A percentile compares a stretch with the other conserved stretches of the same genome.
These are phyloP conservation scores for Aporophyla nigra DNA, from an alignment of 2,888 invertebrate genomes.

Conservation along the genomic window DNA sequence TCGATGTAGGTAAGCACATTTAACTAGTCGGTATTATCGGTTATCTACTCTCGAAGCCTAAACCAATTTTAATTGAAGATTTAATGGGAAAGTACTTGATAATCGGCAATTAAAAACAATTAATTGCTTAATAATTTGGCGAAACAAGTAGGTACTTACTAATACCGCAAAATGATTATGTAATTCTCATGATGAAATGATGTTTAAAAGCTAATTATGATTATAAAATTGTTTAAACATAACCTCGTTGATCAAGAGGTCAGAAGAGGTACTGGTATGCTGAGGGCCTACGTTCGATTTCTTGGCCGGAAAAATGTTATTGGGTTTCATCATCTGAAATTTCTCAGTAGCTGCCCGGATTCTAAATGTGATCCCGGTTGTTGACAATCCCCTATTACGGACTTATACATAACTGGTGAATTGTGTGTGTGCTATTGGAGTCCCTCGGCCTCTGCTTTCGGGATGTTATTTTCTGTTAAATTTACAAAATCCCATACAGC, in stretches of 20 bases:
- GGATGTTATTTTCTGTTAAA: slow-evolving; percentile 16
- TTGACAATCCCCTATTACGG: no score
- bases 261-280: background rate
- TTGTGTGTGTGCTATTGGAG: background rate
- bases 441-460: background rate
- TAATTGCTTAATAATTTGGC: slow-evolving; percentile 35
- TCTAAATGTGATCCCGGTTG: no score
- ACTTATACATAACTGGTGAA: no score
- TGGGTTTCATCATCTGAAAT: no score
- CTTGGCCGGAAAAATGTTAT: no score
- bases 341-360: no score
- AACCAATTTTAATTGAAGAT: slow-evolving; percentile 37
- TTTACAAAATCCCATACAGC: slow-evolving; percentile 25
- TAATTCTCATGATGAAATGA: background rate
- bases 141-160: background rate
- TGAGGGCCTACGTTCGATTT: no score
- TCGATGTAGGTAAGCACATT: slow-evolving; percentile 9
- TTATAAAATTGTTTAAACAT: background rate
- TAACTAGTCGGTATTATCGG: slow-evolving; percentile 13
- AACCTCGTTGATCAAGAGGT: background rate
- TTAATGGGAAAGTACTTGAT: slow-evolving; percentile 24
- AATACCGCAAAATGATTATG: slow-evolving; percentile 17
- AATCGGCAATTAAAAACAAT: slow-evolving; percentile 38
- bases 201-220: background rate
- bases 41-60: slow-evolving; percentile 22